Evolutionary conservation across 2,113 vertebrate genomes (phyloP).

Genomic region (Cairina moschata): DNA sequence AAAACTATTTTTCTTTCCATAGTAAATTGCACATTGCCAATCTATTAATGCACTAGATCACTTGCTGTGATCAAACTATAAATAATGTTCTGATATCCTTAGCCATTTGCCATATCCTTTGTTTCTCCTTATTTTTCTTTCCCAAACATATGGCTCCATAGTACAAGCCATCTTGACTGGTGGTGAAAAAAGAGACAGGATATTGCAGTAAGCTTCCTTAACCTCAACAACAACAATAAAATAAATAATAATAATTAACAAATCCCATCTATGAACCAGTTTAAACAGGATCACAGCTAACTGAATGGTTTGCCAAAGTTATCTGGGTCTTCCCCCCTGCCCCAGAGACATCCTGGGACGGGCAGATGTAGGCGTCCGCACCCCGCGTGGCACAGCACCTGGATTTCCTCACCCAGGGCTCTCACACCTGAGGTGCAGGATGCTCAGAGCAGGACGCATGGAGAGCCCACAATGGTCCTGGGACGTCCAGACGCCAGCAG

Average conservation of each 20-base stretch:
- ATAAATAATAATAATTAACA: too few relatives aligned
- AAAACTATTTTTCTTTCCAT: constrained; percentile 18
- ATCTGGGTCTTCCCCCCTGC: neutral
- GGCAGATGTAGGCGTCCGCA: too few relatives aligned
- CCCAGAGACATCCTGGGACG: too few relatives aligned
- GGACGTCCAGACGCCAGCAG: neutral
- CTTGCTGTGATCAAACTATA: neutral
- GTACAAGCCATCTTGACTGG: neutral
- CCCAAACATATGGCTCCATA: neutral
- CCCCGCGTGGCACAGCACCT: fast-evolving
- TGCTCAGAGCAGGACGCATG: too few relatives aligned
- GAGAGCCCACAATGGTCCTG: neutral
- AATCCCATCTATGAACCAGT: neutral
- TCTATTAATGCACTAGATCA: neutral
- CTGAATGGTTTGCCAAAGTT: neutral
- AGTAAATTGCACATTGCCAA: neutral
- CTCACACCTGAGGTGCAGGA: too few relatives aligned
- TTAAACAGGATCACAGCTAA: neutral
- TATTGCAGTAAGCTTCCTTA: neutral
- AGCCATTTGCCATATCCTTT: neutral
- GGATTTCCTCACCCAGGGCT: neutral
- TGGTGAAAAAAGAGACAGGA: neutral
- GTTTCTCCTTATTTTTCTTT: neutral
- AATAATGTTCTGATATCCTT: neutral
- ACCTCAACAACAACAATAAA: neutral